Percentiles rank a stretch among this genome's conserved stretches.
phyloP scores from a whole-genome alignment of 1,140 invertebrate genomes.

The Drosophila pseudoobscura region DNA sequence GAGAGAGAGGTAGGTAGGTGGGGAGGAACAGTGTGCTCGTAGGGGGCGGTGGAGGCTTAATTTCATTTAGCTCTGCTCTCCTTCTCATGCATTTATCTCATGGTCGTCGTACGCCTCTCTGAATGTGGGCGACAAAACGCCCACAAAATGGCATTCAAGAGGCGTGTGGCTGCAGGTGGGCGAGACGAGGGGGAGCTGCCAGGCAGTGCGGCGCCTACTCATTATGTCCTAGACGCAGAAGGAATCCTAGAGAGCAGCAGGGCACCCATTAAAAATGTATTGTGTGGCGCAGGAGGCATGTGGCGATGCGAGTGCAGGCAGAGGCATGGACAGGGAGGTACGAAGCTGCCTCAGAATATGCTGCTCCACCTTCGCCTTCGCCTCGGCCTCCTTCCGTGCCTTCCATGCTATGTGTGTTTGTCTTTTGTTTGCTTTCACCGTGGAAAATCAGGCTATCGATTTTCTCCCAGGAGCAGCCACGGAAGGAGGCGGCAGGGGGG shows the following conservation, averaged over 20 bases:
- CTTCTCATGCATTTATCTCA: conserved; percentile 50
- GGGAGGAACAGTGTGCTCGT: conserved; percentile 9
- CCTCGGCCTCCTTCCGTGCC: neutral
- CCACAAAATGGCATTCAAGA: conserved; percentile 48
- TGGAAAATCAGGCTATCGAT: conserved; percentile 64
- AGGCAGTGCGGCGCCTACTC: conserved; percentile 33
- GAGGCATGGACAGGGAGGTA: conserved; percentile 5
- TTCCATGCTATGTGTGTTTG: conserved; percentile 1
- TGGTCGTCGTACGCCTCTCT: conserved; percentile 42
- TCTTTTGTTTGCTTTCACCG: conserved; percentile 55
- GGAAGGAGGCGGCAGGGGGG: conserved; percentile 2
- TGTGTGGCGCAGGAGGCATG: conserved; percentile 14
- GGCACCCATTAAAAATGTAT: conserved; percentile 52
- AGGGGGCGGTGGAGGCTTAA: conserved; percentile 10
- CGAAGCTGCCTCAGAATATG: conserved; percentile 1
- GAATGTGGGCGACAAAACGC: conserved; percentile 37
- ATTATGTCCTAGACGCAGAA: conserved; percentile 54
- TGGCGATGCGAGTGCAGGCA: conserved; percentile 34
- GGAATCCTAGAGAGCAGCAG: conserved; percentile 42
- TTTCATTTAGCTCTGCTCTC: conserved; percentile 40
- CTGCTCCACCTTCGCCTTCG: neutral
- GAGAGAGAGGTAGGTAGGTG: conserved; percentile 1
- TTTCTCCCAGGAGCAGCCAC: conserved; percentile 20
- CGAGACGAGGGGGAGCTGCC: too few species aligned
- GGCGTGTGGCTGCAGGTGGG: neutral